Evolutionary conservation across 2,113 vertebrate species (phyloP), one percentile per base, ranked within the genome.

Genomic region (Microtus pennsylvanicus): DNA sequence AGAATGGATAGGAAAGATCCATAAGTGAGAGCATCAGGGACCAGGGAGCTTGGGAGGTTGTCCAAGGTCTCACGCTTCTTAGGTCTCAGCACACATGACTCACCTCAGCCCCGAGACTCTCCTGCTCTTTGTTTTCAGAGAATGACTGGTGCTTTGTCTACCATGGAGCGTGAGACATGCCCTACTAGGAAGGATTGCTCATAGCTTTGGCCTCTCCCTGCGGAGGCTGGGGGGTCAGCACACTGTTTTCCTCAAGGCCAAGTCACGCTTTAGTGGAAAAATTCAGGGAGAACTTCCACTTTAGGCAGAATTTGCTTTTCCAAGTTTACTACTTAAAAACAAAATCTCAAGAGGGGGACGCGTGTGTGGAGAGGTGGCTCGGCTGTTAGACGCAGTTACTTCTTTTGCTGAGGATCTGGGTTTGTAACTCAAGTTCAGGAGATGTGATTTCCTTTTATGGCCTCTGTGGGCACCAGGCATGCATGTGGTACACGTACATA

Each of bases 261-360:
- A 50, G 47, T 50, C 47, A 50, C 47, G 11, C 47, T 50, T 42
- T 30, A 47, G 58, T 89, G 65, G 90, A 92, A 88, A 90, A 89
- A 70, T 50, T 87, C 58, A 87, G 72, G 87, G 67, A 74, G 26
- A 95, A 70, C 61, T 89, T 93, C 92, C 63, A 90, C 63, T 88
- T 22, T 5, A 81, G 65, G 47, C 63, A 67, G 9, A 69, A 28
- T 5, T 94, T 90, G 55, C 65, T 72, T 90, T 42, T 75, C 47
- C n/a, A 69, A 94, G 22, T 87, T 78, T 30, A 10, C 16, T 69
- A 1, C 45, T 87, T 35, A 67, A 89, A 75, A 88, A 75, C 85
- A 89, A 75, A 85, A 33, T 21, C 77, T 80, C 47, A 21, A 19
- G 47, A 77, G 45, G 14, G 16, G 16, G 30, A 16, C 33, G 33